Conservation (phyloP, 2,888 invertebrate species). For the Anticlea derivata region DNA sequence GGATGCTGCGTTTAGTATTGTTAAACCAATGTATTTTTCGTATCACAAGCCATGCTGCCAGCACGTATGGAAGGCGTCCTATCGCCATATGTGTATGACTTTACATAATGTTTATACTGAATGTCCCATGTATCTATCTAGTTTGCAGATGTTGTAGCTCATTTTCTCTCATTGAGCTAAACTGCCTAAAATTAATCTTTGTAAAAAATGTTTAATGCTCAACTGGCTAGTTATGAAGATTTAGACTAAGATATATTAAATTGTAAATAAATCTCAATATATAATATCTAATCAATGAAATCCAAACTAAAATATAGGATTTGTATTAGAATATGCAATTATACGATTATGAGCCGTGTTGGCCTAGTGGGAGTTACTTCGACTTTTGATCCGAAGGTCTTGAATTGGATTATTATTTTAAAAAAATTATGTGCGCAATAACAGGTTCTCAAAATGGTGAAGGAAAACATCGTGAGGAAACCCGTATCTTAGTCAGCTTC, state of each 20-base stretch:
- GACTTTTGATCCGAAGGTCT: too few relatives aligned
- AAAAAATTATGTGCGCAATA: too few relatives aligned
- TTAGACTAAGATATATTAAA: conserved; percentile 32
- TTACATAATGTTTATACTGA: conserved; percentile 56
- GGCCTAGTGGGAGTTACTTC: too few relatives aligned
- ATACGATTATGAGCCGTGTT: too few relatives aligned
- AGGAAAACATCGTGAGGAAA: too few relatives aligned
- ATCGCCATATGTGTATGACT: conserved; percentile 34
- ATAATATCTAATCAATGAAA: conserved; percentile 39
- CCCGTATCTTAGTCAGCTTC: too few relatives aligned
- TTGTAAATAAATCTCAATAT: conserved; percentile 46
- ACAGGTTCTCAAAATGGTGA: too few relatives aligned
- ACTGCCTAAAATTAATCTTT: conserved; percentile 8
- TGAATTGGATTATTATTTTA: too few relatives aligned
- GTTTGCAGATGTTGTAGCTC: conserved; percentile 14
- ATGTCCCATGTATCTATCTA: conserved; percentile 61
- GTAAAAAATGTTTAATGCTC: conserved; percentile 16
- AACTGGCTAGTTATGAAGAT: conserved; percentile 11
- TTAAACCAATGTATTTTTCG: background rate
- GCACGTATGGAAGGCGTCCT: conserved; percentile 21
- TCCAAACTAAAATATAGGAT: conserved; percentile 44
- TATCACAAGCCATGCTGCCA: background rate
- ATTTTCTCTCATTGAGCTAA: conserved; percentile 11
- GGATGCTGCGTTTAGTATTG: background rate
- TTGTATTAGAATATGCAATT: conserved; percentile 44